These are phyloP conservation scores for Eleutherodactylus coqui DNA, from an alignment of 2,797 vertebrate species.

Conservation along the genomic window DNA sequence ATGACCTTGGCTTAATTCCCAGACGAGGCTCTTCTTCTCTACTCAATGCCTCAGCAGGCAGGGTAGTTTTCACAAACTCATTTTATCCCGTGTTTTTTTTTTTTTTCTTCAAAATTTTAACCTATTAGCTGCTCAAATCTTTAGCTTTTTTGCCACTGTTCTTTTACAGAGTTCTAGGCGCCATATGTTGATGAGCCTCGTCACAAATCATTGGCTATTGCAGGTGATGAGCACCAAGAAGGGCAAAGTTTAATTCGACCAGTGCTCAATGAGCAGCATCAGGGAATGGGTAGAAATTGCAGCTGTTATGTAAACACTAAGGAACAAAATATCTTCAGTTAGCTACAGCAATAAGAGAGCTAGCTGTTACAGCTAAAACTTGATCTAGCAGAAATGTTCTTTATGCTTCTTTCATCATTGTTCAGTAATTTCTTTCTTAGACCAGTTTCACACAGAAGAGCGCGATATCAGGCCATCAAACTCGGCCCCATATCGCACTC, in stretches of 20 bases:
- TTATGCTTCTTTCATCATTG: not conserved
- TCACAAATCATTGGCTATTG: slow-evolving; percentile 18
- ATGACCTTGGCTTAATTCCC: slow-evolving; percentile 37
- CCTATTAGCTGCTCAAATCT: not conserved
- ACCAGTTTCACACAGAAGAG: too few species aligned
- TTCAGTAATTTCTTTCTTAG: not conserved
- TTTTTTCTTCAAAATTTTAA: slow-evolving; percentile 14
- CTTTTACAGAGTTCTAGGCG: not conserved
- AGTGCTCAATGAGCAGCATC: not conserved
- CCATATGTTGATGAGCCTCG: slow-evolving; percentile 14
- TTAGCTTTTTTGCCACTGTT: not conserved
- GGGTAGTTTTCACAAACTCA: not conserved
- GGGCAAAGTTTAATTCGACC: slow-evolving; percentile 17
- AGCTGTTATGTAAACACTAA: not conserved
- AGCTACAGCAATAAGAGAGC: not conserved
- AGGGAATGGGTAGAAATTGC: not conserved
- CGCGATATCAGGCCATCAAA: too few species aligned
- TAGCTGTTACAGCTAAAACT: not conserved
- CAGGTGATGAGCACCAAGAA: slow-evolving; percentile 6
- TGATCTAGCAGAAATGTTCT: not conserved
- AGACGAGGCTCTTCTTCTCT: slow-evolving; percentile 15
- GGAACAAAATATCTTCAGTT: not conserved
- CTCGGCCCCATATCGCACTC: too few species aligned
- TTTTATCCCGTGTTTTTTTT: slow-evolving; percentile 1
- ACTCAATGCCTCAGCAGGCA: slow-evolving; percentile 13